Base-by-base conservation (phyloP, 2,888 invertebrate species). In the Desoria tigrina region DNA sequence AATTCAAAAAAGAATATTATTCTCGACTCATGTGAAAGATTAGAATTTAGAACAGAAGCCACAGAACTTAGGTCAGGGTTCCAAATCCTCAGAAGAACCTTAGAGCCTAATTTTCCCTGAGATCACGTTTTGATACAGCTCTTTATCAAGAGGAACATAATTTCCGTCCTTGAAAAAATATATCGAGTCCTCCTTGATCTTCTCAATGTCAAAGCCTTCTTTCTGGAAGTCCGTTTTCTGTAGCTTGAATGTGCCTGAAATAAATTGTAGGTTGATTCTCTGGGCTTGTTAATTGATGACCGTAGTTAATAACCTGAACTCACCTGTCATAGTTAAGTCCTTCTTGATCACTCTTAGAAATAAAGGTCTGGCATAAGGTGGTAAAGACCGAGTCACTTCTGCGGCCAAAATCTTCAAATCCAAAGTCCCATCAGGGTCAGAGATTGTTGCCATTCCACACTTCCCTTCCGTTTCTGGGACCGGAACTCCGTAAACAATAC, bases 401-500 rank as follows among this genome's bases (percentile, higher is more conserved):
- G 83, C 81, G 26, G 87, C 86, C 64, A 92, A 81, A 59, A 82
- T 81, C 24, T 79, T 75, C 72, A 90, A 81, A 77, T 87, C 84
- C 61, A 90, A 79, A 66, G 82, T 79, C 37, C 84, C 82, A 1
- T 84, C 81, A 2, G 86, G 84, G 80, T 92, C 90, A 18, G 89
- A 89, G 64, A 96, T 86, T 23, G 94, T 92, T 21, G 88, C 93
- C 96, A 97, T 97, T 71, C 96, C 96, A 16, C 92, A 94, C 77
- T 89, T 86, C 0, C 96, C 96, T 78, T 92, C 92, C 58, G 86
- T 85, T 67, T 86, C 84, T 0, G 90, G 90, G 72, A 92, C 84
- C 84, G 92, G 88, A 2, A 98, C 96, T 11, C 99, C 99, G 78
- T 94, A 98, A 6, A 95, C 94, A 16, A 93, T 89, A 28, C 90